Conservation (phyloP, 1,140 invertebrate genomes). For the Probaryconus sp. region DNA sequence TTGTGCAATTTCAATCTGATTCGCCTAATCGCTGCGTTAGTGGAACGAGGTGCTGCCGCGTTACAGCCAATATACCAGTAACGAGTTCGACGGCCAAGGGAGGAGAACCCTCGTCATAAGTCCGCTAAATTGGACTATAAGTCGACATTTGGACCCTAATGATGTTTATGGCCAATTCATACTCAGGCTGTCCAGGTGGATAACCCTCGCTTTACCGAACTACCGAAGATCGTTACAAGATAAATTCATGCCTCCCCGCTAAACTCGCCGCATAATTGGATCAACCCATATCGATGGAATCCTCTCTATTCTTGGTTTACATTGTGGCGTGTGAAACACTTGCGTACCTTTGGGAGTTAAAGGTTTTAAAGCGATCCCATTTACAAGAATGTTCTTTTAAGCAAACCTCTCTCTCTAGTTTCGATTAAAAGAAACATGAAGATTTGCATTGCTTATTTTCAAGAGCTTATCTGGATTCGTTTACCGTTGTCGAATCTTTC, state of each 20-base stretch:
- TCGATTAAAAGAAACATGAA: too few relatives aligned
- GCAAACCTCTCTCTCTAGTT: too few relatives aligned
- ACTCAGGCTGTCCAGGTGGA: constrained; percentile 51
- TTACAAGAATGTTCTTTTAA: too few relatives aligned
- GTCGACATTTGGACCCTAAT: constrained; percentile 70
- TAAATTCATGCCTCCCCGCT: constrained; percentile 62
- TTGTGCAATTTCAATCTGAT: constrained; percentile 59
- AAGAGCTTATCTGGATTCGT: too few relatives aligned
- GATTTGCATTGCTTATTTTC: too few relatives aligned
- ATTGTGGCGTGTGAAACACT: too few relatives aligned
- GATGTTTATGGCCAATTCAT: constrained; percentile 75
- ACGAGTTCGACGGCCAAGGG: constrained; percentile 76
- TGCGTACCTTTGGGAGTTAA: too few relatives aligned
- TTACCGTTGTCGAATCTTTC: too few relatives aligned
- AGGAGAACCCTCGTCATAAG: constrained; percentile 71
- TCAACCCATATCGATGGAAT: too few relatives aligned
- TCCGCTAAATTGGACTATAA: constrained; percentile 73
- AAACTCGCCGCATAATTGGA: too few relatives aligned
- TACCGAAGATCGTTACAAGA: constrained; percentile 55
- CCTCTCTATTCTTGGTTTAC: too few relatives aligned
- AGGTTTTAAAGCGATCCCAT: too few relatives aligned
- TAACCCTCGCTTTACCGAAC: constrained; percentile 66
- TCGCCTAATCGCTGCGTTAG: constrained; percentile 48
- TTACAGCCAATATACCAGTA: constrained; percentile 72
- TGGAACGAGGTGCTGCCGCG: constrained; percentile 35